Conservation (phyloP, 2,888 invertebrate genomes). For the Hypomecis atomaria region DNA sequence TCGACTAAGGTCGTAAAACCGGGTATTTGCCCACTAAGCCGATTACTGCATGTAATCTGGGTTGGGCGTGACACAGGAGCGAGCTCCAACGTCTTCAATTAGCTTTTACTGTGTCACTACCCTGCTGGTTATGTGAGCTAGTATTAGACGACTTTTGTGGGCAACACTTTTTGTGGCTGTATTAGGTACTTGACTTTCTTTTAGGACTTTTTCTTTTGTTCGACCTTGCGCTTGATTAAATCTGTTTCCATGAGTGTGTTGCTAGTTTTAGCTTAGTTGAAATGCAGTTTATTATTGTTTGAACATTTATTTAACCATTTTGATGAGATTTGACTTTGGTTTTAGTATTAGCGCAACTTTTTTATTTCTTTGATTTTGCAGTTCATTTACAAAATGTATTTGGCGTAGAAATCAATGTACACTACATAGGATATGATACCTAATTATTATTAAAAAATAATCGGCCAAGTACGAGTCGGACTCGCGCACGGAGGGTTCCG, state of each 20-base stretch:
- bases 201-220: constrained; percentile 18
- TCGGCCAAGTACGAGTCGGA: too few relatives aligned
- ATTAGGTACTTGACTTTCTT: constrained; percentile 13
- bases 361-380: too few relatives aligned
- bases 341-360: too few relatives aligned
- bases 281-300: neutral
- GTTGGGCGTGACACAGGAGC: constrained; percentile 53
- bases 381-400: too few relatives aligned
- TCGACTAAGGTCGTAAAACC: constrained; percentile 55
- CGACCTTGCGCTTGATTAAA: constrained; percentile 9
- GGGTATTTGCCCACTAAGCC: constrained; percentile 64
- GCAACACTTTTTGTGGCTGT: constrained; percentile 21
- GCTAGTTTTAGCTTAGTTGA: neutral
- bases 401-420: too few relatives aligned
- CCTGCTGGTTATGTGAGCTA: constrained; percentile 34
- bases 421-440: too few relatives aligned
- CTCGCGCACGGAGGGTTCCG: too few relatives aligned
- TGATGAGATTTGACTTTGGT: too few relatives aligned
- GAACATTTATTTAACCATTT: too few relatives aligned
- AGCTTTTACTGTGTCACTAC: constrained; percentile 49
- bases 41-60: constrained; percentile 70
- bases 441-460: too few relatives aligned
- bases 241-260: neutral
- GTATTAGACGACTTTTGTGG: constrained; percentile 26
- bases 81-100: constrained; percentile 60